Conservation (phyloP, 2,888 invertebrate species). For the Pilophorus perplexus region DNA sequence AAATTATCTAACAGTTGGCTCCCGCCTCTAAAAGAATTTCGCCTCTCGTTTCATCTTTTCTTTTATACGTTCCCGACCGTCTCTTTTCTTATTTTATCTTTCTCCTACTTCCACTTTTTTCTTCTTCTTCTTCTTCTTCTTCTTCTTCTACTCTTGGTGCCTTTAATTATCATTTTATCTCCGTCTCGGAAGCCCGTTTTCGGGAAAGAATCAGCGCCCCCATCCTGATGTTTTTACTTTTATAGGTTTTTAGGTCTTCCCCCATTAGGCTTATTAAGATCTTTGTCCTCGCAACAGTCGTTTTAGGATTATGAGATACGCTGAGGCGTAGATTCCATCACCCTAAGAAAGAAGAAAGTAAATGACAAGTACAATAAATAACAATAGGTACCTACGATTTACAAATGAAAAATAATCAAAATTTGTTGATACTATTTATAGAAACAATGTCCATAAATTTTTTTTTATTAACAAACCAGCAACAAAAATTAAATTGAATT, state of each 20-base stretch:
- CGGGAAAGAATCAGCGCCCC: neutral
- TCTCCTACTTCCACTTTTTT: neutral
- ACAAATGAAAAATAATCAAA: too few relatives aligned
- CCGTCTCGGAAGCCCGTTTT: slow-evolving; percentile 2
- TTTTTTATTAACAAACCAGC: too few relatives aligned
- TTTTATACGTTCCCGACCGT: neutral
- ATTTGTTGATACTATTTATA: too few relatives aligned
- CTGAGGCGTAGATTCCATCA: too few relatives aligned
- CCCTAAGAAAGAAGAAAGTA: too few relatives aligned
- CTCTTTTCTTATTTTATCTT: neutral
- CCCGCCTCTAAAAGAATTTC: slow-evolving; percentile 20
- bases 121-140: neutral
- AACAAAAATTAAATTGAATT: too few relatives aligned
- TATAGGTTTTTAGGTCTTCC: neutral
- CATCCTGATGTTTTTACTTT: neutral
- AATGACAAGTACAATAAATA: too few relatives aligned
- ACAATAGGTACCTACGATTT: too few relatives aligned
- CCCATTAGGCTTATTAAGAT: slow-evolving; percentile 1
- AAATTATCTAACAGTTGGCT: slow-evolving; percentile 30
- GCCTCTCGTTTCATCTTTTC: slow-evolving; percentile 26
- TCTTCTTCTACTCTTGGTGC: neutral
- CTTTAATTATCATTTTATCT: slow-evolving; percentile 28
- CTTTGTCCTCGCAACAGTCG: too few relatives aligned
- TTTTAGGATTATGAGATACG: too few relatives aligned
- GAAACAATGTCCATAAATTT: too few relatives aligned